These are phyloP conservation scores for Conger conger DNA, from an alignment of 2,113 vertebrate species.

Conservation along the genomic window DNA sequence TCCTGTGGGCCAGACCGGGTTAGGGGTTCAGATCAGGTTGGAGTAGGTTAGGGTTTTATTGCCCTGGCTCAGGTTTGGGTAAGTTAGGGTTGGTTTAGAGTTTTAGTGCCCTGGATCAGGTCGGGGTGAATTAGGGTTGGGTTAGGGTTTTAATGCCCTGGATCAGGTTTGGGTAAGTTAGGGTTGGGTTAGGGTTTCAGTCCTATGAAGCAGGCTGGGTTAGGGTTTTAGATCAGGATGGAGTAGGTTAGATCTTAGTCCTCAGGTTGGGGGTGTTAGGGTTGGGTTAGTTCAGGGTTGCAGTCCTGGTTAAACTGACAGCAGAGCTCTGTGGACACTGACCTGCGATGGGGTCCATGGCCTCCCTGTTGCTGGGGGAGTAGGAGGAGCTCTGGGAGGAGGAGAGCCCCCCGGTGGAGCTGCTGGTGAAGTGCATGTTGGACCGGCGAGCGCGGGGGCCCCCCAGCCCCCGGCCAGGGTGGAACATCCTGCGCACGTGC, in stretches of 20 bases:
- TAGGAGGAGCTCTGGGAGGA: conserved; percentile 98
- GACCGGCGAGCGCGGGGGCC: conserved; percentile 94
- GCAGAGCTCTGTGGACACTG: conserved; percentile 46
- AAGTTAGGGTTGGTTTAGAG: not conserved
- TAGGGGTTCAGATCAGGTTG: too few species aligned
- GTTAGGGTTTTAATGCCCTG: not conserved
- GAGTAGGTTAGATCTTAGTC: not conserved
- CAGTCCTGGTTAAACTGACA: not conserved
- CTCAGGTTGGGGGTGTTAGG: too few species aligned
- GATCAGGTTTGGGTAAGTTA: not conserved
- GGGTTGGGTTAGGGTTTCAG: not conserved
- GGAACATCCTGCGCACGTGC: conserved; percentile 98
- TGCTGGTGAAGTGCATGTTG: conserved; percentile 99
- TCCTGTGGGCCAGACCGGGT: too few species aligned
- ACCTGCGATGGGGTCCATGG: conserved; percentile 99
- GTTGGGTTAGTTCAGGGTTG: too few species aligned
- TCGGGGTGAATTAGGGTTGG: not conserved
- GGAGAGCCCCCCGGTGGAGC: conserved; percentile 91
- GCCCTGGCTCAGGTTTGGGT: not conserved
- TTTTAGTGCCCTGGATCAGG: not conserved
- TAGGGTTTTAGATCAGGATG: not conserved
- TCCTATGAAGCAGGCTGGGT: not conserved
- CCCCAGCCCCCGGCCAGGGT: conserved; percentile 92
- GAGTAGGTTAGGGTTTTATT: not conserved
- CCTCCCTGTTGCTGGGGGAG: conserved; percentile 98